Conservation (phyloP, 2,113 vertebrate species). For the Baryphthengus martii region DNA sequence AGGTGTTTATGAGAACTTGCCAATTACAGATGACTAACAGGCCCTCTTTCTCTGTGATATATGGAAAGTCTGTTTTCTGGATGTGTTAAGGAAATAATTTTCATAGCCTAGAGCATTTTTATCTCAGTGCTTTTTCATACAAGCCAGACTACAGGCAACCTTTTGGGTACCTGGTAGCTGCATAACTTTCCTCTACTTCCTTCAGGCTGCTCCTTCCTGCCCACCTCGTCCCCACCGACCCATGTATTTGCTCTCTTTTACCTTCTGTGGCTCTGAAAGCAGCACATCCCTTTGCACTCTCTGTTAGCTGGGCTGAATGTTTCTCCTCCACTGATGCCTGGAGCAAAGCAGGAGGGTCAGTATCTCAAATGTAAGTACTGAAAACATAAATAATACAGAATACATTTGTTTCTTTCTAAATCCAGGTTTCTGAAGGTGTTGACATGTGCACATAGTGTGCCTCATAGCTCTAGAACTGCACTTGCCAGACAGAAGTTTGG, state of each 20-base stretch:
- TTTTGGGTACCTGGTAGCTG: not conserved
- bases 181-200: not conserved
- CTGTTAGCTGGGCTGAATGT: not conserved
- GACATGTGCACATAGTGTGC: not conserved
- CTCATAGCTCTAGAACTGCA: not conserved
- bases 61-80: not conserved
- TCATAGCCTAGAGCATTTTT: not conserved
- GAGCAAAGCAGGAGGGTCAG: not conserved
- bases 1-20: not conserved
- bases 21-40: not conserved
- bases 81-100: not conserved
- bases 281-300: not conserved
- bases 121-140: not conserved
- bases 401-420: not conserved
- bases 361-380: not conserved
- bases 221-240: not conserved
- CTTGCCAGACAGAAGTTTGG: not conserved
- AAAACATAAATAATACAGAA: not conserved
- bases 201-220: not conserved
- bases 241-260: not conserved
- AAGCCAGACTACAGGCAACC: not conserved
- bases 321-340: not conserved
- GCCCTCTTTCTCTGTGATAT: not conserved
- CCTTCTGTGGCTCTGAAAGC: not conserved
- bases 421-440: not conserved